Base-by-base conservation (phyloP, 2,888 invertebrate genomes). In the Eulithis testata region DNA sequence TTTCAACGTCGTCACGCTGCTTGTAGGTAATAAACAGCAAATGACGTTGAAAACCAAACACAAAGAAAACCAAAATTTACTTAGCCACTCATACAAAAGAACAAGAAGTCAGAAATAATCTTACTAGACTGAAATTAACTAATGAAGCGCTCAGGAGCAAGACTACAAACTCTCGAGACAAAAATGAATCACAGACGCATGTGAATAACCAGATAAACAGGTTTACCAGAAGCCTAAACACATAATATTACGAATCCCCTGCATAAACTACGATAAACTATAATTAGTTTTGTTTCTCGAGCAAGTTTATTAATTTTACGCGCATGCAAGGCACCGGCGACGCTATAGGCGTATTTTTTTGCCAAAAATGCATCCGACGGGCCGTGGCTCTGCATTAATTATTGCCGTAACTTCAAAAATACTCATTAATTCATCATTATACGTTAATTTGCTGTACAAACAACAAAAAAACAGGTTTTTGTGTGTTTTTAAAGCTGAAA, bases 341-440 rank as follows among this genome's bases (percentile, higher is more conserved):
- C 67, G 63, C 63, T 71, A 78, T 91, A 92, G 91, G 91, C 91
- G 89, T 82, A 91, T 90, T 91, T 89, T 89, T 90, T 88, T 84
- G 83, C 83, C 78, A 82, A 87, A 86, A 77, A 75, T 82, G 76
- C 84, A 78, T 76, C 90, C 91, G 91, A 79, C 91, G 91, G 90
- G 70, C 72, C 84, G 81, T 83, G 84, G 43, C 61, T 69, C 60
- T 68, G 86, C 86, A 86, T 85, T 81, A 84, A 84, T 86, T 76
- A 80, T 56, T 63, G 53, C 52, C 50, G 49, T 62, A 63, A 60
- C 53, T 66, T 63, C 65, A 71, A 68, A 66, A 69, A 64, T 68
- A 45, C 47, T 61, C 54, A 55, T 37, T 54, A 51, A 52, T 54
- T 49, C 47, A n/a, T 31, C 0, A 12, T 51, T 63, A n/a, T 31